Percentiles rank a stretch among this genome's conserved stretches.
These are phyloP conservation scores for Trissolcus japonicus DNA, from an alignment of 2,888 invertebrate species.

Conservation along the genomic window DNA sequence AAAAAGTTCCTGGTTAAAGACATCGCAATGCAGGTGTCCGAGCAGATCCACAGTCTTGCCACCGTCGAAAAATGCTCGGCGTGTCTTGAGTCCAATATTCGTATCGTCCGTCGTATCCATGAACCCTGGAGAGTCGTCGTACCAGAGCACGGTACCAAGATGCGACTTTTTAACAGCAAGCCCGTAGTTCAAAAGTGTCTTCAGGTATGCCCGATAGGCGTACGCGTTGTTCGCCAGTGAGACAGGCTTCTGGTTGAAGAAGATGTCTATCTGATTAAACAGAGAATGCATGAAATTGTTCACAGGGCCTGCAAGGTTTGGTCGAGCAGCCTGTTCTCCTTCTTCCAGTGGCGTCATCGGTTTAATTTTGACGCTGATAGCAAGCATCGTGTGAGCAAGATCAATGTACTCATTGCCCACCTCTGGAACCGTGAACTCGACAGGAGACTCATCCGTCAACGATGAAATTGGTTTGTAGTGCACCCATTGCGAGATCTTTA, in stretches of 20 bases:
- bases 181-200: conserved; percentile 58
- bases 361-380: too few relatives aligned
- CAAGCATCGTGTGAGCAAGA: too few relatives aligned
- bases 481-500: too few relatives aligned
- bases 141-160: conserved; percentile 41
- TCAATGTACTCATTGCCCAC: too few relatives aligned
- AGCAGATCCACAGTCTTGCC: background rate
- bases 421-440: too few relatives aligned
- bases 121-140: conserved; percentile 19
- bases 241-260: conserved; percentile 61
- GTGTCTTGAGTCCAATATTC: background rate
- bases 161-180: conserved; percentile 52
- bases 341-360: conserved; percentile 53
- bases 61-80: conserved; percentile 10
- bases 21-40: background rate
- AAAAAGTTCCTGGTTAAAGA: background rate
- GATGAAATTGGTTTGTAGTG: too few relatives aligned
- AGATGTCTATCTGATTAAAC: conserved; percentile 59
- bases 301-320: background rate
- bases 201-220: conserved; percentile 60
- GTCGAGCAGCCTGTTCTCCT: background rate
- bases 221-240: conserved; percentile 60
- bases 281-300: too few relatives aligned
- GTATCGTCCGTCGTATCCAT: conserved; percentile 4
- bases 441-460: too few relatives aligned